Evolutionary conservation across 1,140 invertebrate species (phyloP), one percentile per base, ranked within the genome.

Genomic region (Steinernema feltiae): DNA sequence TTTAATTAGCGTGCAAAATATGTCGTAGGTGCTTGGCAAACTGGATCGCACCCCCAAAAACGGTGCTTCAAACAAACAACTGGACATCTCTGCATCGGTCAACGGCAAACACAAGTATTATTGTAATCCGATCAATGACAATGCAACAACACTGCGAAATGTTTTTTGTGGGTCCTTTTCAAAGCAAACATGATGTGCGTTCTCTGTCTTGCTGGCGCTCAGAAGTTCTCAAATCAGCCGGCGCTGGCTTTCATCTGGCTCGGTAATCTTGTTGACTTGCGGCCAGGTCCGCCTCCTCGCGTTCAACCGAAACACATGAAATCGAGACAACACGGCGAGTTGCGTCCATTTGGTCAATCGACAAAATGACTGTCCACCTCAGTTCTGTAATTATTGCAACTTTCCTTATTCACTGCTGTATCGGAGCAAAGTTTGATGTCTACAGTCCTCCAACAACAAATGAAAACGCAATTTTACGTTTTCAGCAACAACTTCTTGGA

Each of bases 61-160:
- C n/a, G n/a, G n/a, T n/a, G n/a, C n/a, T n/a, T n/a, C n/a, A n/a
- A n/a, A n/a, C n/a, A n/a, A n/a, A n/a, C n/a, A n/a, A n/a, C n/a
- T n/a, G n/a, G n/a, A n/a, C n/a, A n/a, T n/a, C n/a, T n/a, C n/a
- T 46, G 7, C 41, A 46, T 7, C n/a, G 41, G n/a, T n/a, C 41
- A 46, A 46, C 41, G 7, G 41, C 41, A 46, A 46, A 46, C 41
- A 46, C 7, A 46, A 46, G 41, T n/a, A n/a, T 7, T 46, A n/a
- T 46, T 46, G 41, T 46, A 46, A 46, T 46, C 41, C 41, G 53
- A 63, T 63, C 53, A 63, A 7, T 63, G 12, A 63, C 53, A 63
- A 63, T 63, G 53, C 53, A 63, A 63, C 53, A 63, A 41, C 18
- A 41, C 7, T 41, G 35, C n/a, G n/a, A n/a, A n/a, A n/a, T n/a